Percentiles rank a stretch among this genome's conserved stretches.
These are phyloP conservation scores for Ormyrus thymus DNA, from an alignment of 2,888 invertebrate species.

Conservation along the genomic window DNA sequence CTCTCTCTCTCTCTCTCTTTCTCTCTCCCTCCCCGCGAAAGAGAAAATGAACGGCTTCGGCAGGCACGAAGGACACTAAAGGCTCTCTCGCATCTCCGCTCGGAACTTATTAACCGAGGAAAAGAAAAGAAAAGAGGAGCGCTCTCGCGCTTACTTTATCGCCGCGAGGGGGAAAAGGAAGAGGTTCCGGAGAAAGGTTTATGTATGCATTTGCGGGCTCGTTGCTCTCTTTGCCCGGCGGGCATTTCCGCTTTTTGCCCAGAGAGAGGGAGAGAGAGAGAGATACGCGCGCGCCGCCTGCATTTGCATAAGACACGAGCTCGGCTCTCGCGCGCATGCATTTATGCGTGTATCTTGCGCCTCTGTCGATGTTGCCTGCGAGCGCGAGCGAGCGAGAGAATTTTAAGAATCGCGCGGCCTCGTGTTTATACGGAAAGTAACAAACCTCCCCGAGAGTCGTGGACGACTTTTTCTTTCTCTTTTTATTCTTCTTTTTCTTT, in stretches of 20 bases:
- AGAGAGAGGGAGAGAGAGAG: slow-evolving; percentile 9
- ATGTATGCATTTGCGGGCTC: slow-evolving; percentile 50
- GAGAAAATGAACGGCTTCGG: no score
- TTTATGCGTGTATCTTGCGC: slow-evolving; percentile 52
- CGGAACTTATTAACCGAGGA: no score
- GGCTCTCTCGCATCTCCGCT: no score
- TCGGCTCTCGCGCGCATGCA: slow-evolving; percentile 28
- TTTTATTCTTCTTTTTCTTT: not conserved
- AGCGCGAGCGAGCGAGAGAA: not conserved
- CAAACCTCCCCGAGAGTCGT: not conserved
- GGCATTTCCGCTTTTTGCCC: slow-evolving; percentile 54
- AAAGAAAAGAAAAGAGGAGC: not conserved
- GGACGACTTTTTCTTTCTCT: not conserved
- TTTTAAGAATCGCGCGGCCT: slow-evolving; percentile 30
- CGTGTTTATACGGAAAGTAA: slow-evolving; percentile 32
- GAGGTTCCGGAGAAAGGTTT: slow-evolving; percentile 54
- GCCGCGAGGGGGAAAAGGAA: slow-evolving; percentile 29
- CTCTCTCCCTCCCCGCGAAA: no score
- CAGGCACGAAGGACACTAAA: no score
- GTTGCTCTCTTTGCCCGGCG: slow-evolving; percentile 47
- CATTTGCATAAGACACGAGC: slow-evolving; percentile 56
- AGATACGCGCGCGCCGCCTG: slow-evolving; percentile 25
- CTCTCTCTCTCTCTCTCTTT: no score
- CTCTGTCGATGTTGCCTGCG: slow-evolving; percentile 28
- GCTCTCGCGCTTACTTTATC: no score